These are phyloP conservation scores for Esperia sulphurella DNA, from an alignment of 2,888 invertebrate species.

Conservation along the genomic window DNA sequence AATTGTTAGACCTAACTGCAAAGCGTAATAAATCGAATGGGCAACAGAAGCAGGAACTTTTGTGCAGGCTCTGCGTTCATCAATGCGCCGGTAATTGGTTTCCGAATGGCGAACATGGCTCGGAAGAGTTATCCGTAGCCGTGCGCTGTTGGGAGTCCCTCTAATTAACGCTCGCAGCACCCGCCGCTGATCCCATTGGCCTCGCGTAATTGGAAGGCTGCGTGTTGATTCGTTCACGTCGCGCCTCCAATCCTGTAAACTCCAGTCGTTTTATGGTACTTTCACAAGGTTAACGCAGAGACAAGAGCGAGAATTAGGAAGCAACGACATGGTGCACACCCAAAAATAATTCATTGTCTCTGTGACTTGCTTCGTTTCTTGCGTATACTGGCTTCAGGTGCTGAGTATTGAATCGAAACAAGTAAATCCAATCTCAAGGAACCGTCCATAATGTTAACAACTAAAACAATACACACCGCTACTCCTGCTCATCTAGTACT, in stretches of 20 bases:
- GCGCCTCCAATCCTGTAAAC: constrained; percentile 26
- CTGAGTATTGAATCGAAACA: too few relatives aligned
- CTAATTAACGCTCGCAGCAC: constrained; percentile 59
- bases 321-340: neutral
- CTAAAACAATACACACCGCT: too few relatives aligned
- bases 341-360: neutral
- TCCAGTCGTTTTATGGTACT: constrained; percentile 13
- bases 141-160: constrained; percentile 50
- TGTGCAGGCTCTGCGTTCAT: constrained; percentile 57
- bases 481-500: too few relatives aligned
- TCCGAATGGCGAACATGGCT: constrained; percentile 47
- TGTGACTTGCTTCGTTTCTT: too few relatives aligned
- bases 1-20: constrained; percentile 52
- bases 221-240: constrained; percentile 36
- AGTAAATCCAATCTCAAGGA: too few relatives aligned
- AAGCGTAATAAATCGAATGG: constrained; percentile 59
- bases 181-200: constrained; percentile 28
- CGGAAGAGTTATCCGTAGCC: constrained; percentile 36
- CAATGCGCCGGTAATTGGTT: constrained; percentile 68
- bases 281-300: neutral
- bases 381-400: neutral
- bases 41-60: constrained; percentile 39
- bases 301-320: too few relatives aligned
- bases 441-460: too few relatives aligned
- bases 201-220: constrained; percentile 51